Percentiles rank a stretch among this genome's conserved stretches.
These are phyloP conservation scores for Limenitis camilla DNA, from an alignment of 2,888 invertebrate genomes.

Conservation along the genomic window DNA sequence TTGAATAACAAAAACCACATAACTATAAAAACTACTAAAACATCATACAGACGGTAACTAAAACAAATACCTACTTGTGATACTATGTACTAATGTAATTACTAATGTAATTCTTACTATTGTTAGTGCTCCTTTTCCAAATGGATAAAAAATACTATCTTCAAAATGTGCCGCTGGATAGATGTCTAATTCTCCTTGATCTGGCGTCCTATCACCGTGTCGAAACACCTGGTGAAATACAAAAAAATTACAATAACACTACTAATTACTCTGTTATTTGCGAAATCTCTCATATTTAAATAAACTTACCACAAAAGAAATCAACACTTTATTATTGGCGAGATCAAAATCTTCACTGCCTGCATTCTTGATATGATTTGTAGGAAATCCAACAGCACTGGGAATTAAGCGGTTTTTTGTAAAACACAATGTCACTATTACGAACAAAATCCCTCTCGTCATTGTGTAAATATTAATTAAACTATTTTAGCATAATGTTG, in stretches of 20 bases:
- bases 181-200: conserved; percentile 56
- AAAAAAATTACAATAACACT: not conserved
- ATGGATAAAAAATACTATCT: conserved; percentile 67
- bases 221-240: conserved; percentile 71
- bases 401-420: not conserved
- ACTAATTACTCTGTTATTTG: too few relatives aligned
- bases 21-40: not conserved
- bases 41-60: too few relatives aligned
- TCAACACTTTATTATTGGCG: conserved; percentile 15
- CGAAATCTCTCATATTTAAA: too few relatives aligned
- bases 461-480: too few relatives aligned
- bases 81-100: too few relatives aligned
- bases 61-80: too few relatives aligned
- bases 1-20: not conserved
- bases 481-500: too few relatives aligned
- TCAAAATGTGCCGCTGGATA: conserved; percentile 68
- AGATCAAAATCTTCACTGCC: not conserved
- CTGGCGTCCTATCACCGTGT: conserved; percentile 82
- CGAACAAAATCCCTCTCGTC: too few relatives aligned
- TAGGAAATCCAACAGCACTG: not conserved
- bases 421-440: not conserved
- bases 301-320: conserved; percentile 21
- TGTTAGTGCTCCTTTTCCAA: conserved; percentile 78
- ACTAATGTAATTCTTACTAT: conserved; percentile 53
- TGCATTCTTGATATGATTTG: not conserved